These are phyloP conservation scores for Amiota mariae DNA, from an alignment of 2,888 invertebrate species.

Conservation along the genomic window DNA sequence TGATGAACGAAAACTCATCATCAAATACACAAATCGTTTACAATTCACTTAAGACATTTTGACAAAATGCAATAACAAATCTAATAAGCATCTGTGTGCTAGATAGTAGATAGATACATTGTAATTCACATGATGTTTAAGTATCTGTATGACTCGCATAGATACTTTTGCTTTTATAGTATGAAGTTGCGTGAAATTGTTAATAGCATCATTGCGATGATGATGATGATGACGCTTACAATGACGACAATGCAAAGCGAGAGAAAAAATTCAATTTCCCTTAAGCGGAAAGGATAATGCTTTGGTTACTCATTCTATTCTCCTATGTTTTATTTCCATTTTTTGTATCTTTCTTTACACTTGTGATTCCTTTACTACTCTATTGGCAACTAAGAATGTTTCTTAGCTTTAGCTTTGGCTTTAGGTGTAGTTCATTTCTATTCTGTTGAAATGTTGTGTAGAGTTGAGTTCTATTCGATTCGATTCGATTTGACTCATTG, in stretches of 20 bases:
- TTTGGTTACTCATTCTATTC: constrained; percentile 26
- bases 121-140: not conserved
- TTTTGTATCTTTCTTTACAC: no score
- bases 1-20: no score
- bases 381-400: no score
- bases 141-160: not conserved
- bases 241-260: not conserved
- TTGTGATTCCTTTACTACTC: no score
- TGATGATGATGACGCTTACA: not conserved
- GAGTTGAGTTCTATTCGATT: no score
- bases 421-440: no score
- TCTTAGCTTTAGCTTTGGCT: not conserved
- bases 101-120: not conserved
- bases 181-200: constrained; percentile 2
- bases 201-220: constrained; percentile 10
- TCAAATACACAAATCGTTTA: not conserved
- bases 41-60: constrained; percentile 3
- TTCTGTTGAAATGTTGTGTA: no score
- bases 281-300: constrained; percentile 60
- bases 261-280: constrained; percentile 60
- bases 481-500: not conserved
- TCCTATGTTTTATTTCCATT: not conserved
- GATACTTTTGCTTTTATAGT: not conserved
- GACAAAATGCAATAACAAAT: constrained; percentile 6
- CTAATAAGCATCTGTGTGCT: not conserved